A percentile compares a stretch with the other conserved stretches of the same genome.
phyloP scores from a whole-genome alignment of 1,140 invertebrate species.

The Drosophila repletoides region DNA sequence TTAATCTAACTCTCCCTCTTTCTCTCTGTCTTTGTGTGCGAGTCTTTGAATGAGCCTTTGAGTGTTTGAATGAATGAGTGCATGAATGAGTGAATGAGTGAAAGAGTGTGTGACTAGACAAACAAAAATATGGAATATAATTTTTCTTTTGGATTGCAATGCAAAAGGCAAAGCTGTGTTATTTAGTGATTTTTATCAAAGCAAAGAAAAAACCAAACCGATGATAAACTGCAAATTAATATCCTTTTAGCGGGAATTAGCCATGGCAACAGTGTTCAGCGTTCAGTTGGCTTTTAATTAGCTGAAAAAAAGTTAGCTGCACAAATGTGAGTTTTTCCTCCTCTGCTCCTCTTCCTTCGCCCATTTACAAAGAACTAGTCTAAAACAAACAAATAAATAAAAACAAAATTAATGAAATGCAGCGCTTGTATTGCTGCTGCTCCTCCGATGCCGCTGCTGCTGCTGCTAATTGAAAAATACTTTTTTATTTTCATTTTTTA shows the following conservation, averaged over 20 bases:
- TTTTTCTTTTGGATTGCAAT: conserved; percentile 7
- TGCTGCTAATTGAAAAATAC: no score
- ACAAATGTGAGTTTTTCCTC: neutral
- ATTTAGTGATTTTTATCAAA: conserved; percentile 36
- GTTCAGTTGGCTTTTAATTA: conserved; percentile 31
- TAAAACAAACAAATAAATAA: neutral
- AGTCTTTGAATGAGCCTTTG: conserved; percentile 16
- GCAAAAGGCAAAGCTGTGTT: conserved; percentile 35
- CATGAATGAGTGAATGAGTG: conserved; percentile 7
- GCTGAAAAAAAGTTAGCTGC: conserved; percentile 6
- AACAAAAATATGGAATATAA: conserved; percentile 30
- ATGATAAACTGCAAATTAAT: conserved; percentile 26
- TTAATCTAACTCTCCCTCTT: no score
- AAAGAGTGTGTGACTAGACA: conserved; percentile 38
- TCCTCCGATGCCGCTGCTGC: no score
- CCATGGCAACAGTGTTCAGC: conserved; percentile 16
- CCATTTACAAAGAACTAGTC: no score
- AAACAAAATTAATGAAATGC: no score
- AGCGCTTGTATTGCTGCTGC: no score
- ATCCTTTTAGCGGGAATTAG: neutral
- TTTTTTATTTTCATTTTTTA: no score
- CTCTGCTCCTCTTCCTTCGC: no score
- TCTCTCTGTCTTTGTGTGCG: neutral
- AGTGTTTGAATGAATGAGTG: conserved; percentile 3
- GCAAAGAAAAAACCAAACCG: no score